Base-by-base conservation (phyloP, 1,140 invertebrate species). In the Drosophila novamexicana region DNA sequence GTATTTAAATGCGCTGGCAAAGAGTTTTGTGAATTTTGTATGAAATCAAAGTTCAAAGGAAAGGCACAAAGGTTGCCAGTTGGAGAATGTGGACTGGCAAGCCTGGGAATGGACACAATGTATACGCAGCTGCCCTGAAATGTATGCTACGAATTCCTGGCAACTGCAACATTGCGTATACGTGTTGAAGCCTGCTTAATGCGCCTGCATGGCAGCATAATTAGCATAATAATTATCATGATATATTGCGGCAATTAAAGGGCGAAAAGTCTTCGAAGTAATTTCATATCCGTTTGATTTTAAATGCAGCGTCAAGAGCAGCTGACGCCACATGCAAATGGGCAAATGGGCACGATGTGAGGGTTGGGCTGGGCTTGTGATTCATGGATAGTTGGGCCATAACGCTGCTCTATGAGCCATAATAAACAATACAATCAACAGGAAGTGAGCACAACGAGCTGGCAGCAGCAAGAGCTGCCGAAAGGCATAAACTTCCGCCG, bases 351-450 rank as follows among this genome's bases (percentile, higher is more conserved):
- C 44, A 52, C 50, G n/a, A 66, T 40, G 39, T 22, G 54, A 12
- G 34, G 4, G 18, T 16, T 18, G 22, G 16, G 8, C 5, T 29
- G 22, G 22, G 22, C 22, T 5, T 29, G 32, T 45, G 56, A 53
- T 12, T 68, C 49, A 40, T 42, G 59, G 64, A 59, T 67, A 62
- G 64, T 68, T 67, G 34, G 12, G 16, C 47, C 10, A n/a, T 45
- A 12, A 36, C 52, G 37, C 52, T 59, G 61, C 40, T 65, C 68
- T 40, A 40, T 57, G 73, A 65, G 53, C 52, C 67, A 71, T 75
- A 67, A 75, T 75, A 71, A 75, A 71, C 73, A 75, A 75, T 59
- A 75, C 73, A 75, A 71, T 75, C 73, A 75, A 75, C 67, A 71
- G 73, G 73, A 75, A 71, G 73, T 75, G 52, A 63, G 39, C 66